Evolutionary conservation across 1,140 invertebrate genomes (phyloP).

Genomic region (Phenacoccus solenopsis): DNA sequence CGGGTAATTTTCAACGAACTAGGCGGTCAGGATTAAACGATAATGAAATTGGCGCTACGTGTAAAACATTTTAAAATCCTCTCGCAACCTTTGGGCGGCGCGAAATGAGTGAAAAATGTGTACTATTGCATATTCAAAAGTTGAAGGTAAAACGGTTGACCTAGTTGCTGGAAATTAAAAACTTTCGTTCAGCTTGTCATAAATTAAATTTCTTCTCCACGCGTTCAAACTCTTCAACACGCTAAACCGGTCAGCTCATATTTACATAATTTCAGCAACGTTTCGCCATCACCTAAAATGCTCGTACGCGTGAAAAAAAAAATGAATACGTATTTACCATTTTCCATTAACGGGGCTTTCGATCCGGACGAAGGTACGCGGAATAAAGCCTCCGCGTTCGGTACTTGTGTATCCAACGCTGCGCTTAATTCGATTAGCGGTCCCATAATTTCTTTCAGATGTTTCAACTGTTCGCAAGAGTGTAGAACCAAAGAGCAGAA

Average conservation of each 20-base stretch:
- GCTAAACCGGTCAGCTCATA: neutral
- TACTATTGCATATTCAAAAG: neutral
- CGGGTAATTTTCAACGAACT: neutral
- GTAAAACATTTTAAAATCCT: neutral
- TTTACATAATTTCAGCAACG: neutral
- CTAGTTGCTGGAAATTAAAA: neutral
- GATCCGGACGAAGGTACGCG: conserved; percentile 39
- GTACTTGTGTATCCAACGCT: conserved; percentile 60
- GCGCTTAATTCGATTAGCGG: conserved; percentile 70
- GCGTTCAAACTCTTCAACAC: neutral
- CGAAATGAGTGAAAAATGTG: neutral
- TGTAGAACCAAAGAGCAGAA: conserved; percentile 74
- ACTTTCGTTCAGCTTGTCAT: neutral
- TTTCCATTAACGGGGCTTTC: conserved; percentile 1
- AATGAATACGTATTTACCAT: neutral
- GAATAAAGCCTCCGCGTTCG: conserved; percentile 64
- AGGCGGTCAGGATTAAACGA: neutral
- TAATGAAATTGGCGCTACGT: neutral
- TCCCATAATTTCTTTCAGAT: conserved; percentile 71
- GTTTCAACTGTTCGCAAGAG: conserved; percentile 67
- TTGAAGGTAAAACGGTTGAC: neutral
- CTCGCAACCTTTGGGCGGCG: neutral
- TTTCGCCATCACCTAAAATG: neutral
- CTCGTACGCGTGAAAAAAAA: neutral
- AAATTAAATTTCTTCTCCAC: neutral